Evolutionary conservation across 2,797 vertebrate genomes (phyloP), one percentile per base, ranked within the genome.

Genomic region (Clarias fuscus): DNA sequence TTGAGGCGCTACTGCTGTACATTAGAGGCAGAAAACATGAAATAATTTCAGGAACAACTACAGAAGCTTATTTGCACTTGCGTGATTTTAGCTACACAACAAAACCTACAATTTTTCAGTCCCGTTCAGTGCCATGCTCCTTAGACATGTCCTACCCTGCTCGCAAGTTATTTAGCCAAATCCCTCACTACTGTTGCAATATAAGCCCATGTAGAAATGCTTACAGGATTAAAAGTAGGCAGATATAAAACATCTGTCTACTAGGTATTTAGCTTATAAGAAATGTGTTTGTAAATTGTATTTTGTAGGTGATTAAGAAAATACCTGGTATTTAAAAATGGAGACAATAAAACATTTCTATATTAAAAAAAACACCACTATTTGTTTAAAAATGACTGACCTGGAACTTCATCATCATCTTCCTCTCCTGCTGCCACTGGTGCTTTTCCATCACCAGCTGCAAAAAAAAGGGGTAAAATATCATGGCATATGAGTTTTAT

Each of bases 361-460:
- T n/a, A 48, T 2, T 18, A 14, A 22, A 82, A 24, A 43, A 65
- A 3, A 40, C 10, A n/a, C n/a, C n/a, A n/a, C n/a, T 33, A 61
- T 5, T 6, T 14, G 4, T 15, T 0, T 18, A 20, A 58, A 40
- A 33, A 24, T 5, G 6, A 87, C 27, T 94, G 93, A 99, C 98
- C 98, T 96, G 98, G 98, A 95, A 99, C 98, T 86, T 99, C 98
- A 33, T 99, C 98, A 62, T 99, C 98, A 89, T 99, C 98, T 17
- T 99, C 98, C 93, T 99, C 98, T 91, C 97, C 96, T 89, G 96
- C 93, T 88, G 97, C 97, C 93, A 99, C 97, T 0, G 97, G 97
- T 72, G 97, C 98, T 95, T 97, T 99, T 92, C 97, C 97, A 89
- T 99, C 98, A 93, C 95, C 94, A 94, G 96, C 98, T 99, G 91